Evolutionary conservation across 1,140 invertebrate species (phyloP).

Genomic region (Anthonomus grandis): DNA sequence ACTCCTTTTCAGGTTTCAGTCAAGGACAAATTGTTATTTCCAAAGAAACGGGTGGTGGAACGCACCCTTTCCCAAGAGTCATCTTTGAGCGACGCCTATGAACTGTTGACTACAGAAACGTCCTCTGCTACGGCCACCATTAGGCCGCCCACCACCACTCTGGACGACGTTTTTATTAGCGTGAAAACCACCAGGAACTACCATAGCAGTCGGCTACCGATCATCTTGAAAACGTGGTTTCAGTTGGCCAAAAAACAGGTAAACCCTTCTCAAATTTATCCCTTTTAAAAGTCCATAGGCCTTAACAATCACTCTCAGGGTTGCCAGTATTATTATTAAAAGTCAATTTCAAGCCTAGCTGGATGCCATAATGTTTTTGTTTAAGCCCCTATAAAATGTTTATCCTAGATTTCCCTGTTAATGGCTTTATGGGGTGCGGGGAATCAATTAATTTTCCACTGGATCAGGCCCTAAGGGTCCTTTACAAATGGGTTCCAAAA

Average conservation of each 20-base stretch:
- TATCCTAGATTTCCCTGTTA: no score
- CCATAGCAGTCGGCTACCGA: slow-evolving; percentile 77
- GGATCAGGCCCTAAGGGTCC: no score
- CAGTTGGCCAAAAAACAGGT: slow-evolving; percentile 87
- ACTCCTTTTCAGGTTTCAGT: slow-evolving; percentile 23
- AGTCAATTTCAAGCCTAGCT: no score
- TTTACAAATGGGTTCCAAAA: no score
- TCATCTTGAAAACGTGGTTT: slow-evolving; percentile 91
- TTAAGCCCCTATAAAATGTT: no score
- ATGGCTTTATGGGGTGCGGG: no score
- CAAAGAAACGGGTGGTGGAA: slow-evolving; percentile 28
- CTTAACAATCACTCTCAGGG: no score
- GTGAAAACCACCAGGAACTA: slow-evolving; percentile 91
- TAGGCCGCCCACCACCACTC: slow-evolving; percentile 63
- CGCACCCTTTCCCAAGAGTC: slow-evolving; percentile 31
- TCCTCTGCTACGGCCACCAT: slow-evolving; percentile 57
- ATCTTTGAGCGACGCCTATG: slow-evolving; percentile 14
- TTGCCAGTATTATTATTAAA: no score
- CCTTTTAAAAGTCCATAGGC: no score
- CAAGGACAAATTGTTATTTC: slow-evolving; percentile 12
- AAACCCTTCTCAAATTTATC: no score
- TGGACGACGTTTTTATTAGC: slow-evolving; percentile 89
- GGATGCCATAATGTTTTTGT: no score
- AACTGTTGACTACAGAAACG: slow-evolving; percentile 45
- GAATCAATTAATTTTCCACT: no score